Base-by-base conservation (phyloP, 1,140 invertebrate genomes). In the Hetaerina americana region DNA sequence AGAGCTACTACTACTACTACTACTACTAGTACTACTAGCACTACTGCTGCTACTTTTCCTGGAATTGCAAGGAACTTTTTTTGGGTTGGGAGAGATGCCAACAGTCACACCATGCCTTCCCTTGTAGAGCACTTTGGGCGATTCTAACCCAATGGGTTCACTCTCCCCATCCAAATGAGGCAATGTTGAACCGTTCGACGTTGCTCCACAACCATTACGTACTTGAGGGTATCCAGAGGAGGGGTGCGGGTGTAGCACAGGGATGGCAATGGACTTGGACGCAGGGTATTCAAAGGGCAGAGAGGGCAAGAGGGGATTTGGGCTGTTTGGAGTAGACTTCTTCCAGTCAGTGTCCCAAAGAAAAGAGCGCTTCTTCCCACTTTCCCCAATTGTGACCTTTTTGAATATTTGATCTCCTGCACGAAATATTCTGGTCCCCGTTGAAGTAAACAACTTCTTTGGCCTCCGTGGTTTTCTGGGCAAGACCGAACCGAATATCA, bases 401-500 rank as follows among this genome's bases (percentile, higher is more conserved):
- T 72, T 69, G 29, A 27, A 2, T 6, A n/a, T 5, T n/a, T 27
- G 29, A 2, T 40, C 40, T 22, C 66, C 67, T 18, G 73, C 73
- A 75, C 77, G 76, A 69, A 72, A 72, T 67, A 81, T 80, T 71
- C 75, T 75, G 27, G 80, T 80, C 26, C 82, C 82, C 1, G 77
- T 76, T 22, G 78, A 77, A 15, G 80, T 81, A 27, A 78, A 79
- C 27, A 57, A 5, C 10, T 57, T 57, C 22, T n/a, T 12, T 18
- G 10, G 40, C 22, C 40, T 57, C 22, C 22, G 15, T 12, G 3
- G 15, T n/a, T 40, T 40, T 18, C 22, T 57, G 15, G 10, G 15
- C 22, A 18, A 18, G 1, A 1, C 15, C 15, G 40, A 57, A 12
- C 40, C 40, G 22, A 57, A 57, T 57, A 57, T 18, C 2, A 57